Percentiles rank a stretch among this genome's conserved stretches.
Conservation (phyloP, 1,140 invertebrate species). For the Heliconius hermathena region DNA sequence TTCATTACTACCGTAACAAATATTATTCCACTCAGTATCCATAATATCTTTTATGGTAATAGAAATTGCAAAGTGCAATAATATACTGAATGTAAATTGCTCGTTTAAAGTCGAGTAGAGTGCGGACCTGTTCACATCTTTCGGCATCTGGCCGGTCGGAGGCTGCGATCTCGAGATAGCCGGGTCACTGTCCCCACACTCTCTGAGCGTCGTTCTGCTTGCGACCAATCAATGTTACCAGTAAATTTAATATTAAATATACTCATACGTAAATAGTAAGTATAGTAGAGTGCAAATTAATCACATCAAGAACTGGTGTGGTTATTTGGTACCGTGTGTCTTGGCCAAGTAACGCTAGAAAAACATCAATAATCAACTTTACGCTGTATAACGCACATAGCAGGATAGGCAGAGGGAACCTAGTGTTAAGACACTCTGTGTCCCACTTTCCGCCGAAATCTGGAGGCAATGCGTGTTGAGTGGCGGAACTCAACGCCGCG, state of each 20-base stretch:
- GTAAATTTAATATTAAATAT: neutral
- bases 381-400: too few relatives aligned
- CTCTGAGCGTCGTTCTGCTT: conserved; percentile 35
- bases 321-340: too few relatives aligned
- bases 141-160: conserved; percentile 80
- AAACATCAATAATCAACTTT: too few relatives aligned
- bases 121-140: conserved; percentile 73
- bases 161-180: conserved; percentile 76
- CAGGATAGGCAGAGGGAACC: too few relatives aligned
- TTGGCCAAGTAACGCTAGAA: too few relatives aligned
- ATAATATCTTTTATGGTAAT: conserved; percentile 11
- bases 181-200: conserved; percentile 73
- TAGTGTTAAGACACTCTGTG: too few relatives aligned
- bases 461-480: too few relatives aligned
- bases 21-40: neutral
- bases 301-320: too few relatives aligned
- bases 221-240: neutral
- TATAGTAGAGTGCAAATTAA: too few relatives aligned
- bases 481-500: too few relatives aligned
- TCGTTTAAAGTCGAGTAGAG: conserved; percentile 36
- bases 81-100: conserved; percentile 11
- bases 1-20: neutral
- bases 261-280: too few relatives aligned
- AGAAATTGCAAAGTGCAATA: conserved; percentile 1
- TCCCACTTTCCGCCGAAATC: too few relatives aligned